Percentiles rank a stretch among this genome's conserved stretches.
Conservation (phyloP, 2,113 vertebrate species). For the Excalfactoria chinensis region DNA sequence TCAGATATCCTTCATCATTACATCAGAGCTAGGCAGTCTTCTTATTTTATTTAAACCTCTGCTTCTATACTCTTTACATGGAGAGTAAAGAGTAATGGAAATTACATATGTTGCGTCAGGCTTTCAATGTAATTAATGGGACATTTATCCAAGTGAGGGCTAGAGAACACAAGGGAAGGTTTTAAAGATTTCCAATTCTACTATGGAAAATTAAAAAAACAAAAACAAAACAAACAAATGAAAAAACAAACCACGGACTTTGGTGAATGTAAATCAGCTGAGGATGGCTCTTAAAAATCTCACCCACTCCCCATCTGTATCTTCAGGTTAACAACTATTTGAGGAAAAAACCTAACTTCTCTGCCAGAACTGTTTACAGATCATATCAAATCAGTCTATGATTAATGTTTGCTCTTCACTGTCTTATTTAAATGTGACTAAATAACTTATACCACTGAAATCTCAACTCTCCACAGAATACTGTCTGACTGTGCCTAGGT, state of each 20-base stretch:
- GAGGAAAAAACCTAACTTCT: background rate
- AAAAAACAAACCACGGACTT: background rate
- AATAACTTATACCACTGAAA: background rate
- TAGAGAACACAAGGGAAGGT: background rate
- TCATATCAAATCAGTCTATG: background rate
- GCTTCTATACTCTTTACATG: background rate
- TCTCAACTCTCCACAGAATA: background rate
- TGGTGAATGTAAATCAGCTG: background rate
- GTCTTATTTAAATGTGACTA: background rate
- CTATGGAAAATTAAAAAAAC: background rate
- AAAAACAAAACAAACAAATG: background rate
- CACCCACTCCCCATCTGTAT: conserved; percentile 55
- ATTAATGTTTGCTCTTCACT: background rate
- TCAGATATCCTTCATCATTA: background rate
- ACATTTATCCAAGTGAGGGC: background rate
- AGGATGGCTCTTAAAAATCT: conserved; percentile 10
- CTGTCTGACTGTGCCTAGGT: background rate
- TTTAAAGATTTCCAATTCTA: background rate
- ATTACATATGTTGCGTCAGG: background rate
- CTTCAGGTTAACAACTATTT: conserved; percentile 17
- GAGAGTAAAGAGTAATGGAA: background rate
- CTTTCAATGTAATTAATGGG: background rate
- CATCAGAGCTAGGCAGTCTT: background rate
- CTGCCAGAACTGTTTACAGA: background rate
- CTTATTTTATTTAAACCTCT: background rate